Evolutionary conservation across 2,113 vertebrate genomes (phyloP).

Genomic region (Mystacornis crossleyi): DNA sequence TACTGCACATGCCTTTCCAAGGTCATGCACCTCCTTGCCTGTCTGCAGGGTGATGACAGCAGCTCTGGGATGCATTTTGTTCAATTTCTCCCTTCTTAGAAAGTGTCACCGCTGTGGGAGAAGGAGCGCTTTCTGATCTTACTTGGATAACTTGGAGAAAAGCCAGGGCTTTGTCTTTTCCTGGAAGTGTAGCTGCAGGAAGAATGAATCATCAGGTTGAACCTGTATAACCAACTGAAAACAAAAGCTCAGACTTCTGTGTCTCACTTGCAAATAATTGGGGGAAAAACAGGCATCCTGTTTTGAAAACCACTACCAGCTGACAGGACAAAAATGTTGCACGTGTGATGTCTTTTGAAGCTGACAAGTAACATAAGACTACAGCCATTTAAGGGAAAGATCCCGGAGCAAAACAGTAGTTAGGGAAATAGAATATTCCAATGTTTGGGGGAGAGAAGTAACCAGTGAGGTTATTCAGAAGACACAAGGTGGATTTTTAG

Average conservation of each 20-base stretch:
- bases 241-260: conserved; percentile 54
- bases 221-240: conserved; percentile 38
- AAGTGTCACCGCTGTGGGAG: conserved; percentile 7
- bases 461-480: not conserved
- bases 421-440: not conserved
- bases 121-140: not conserved
- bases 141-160: conserved; percentile 33
- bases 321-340: conserved; percentile 46
- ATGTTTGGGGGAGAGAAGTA: not conserved
- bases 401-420: not conserved
- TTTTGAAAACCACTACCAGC: conserved; percentile 49
- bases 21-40: not conserved
- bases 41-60: not conserved
- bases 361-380: not conserved
- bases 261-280: conserved; percentile 41
- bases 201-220: conserved; percentile 57
- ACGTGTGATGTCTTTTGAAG: not conserved
- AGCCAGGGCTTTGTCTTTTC: conserved; percentile 56
- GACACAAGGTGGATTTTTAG: not conserved
- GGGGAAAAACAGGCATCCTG: conserved; percentile 61
- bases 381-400: conserved; percentile 43
- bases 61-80: not conserved
- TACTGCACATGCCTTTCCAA: not conserved
- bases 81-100: conserved; percentile 47
- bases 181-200: conserved; percentile 59